These are phyloP conservation scores for Climacteris rufus DNA, from an alignment of 2,113 vertebrate genomes.

Conservation along the genomic window DNA sequence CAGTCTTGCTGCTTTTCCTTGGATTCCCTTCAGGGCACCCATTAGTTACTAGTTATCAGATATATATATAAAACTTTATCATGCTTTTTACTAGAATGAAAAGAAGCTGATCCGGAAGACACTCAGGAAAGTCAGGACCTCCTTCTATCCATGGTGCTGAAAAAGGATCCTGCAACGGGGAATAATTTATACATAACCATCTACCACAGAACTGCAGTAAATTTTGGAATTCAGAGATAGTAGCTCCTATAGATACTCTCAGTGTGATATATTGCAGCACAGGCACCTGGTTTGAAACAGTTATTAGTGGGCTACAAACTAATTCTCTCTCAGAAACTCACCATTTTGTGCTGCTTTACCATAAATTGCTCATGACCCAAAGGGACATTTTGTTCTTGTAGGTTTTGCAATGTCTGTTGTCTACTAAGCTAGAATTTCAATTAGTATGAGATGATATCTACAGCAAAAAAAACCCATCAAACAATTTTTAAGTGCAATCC, in stretches of 20 bases:
- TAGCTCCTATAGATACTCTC: not conserved
- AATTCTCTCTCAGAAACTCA: not conserved
- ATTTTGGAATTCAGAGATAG: constrained; percentile 2
- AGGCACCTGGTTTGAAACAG: not conserved
- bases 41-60: not conserved
- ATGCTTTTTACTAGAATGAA: not conserved
- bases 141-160: not conserved
- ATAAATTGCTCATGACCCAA: constrained; percentile 31
- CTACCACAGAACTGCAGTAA: not conserved
- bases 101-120: not conserved
- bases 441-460: not conserved
- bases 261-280: constrained; percentile 16
- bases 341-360: not conserved
- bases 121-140: not conserved
- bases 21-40: not conserved
- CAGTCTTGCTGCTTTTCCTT: not conserved
- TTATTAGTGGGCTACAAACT: not conserved
- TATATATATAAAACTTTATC: not conserved
- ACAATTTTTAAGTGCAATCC: not conserved
- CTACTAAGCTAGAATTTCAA: constrained; percentile 46
- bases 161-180: not conserved
- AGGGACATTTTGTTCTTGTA: not conserved
- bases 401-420: not conserved
- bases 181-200: not conserved
- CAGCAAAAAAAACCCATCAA: not conserved